Evolutionary conservation across 2,888 invertebrate genomes (phyloP).

Genomic region (Polymixis lichenea): DNA sequence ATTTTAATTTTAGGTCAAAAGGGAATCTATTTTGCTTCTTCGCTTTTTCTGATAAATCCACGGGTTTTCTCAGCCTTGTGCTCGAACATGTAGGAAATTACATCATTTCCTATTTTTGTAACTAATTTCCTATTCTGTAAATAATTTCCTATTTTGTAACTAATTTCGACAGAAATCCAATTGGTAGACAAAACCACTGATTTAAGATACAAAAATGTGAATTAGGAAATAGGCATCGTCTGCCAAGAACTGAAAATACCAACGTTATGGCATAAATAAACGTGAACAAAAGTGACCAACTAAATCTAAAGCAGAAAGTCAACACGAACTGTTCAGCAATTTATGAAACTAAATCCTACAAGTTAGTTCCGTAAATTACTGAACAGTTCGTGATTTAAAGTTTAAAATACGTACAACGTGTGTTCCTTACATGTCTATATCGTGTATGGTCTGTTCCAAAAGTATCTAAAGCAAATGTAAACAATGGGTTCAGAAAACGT

Average conservation of each 20-base stretch:
- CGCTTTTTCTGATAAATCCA: slow-evolving; percentile 5
- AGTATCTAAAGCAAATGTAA: not conserved
- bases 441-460: not conserved
- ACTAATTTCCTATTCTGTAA: slow-evolving; percentile 3
- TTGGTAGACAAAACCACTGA: not conserved
- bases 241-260: not conserved
- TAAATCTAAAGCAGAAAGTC: slow-evolving; percentile 25
- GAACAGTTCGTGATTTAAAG: slow-evolving; percentile 1
- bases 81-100: slow-evolving; percentile 22
- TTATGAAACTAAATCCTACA: slow-evolving; percentile 22
- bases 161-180: not conserved
- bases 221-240: not conserved
- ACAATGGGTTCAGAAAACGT: not conserved
- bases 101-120: slow-evolving; percentile 20
- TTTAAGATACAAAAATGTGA: not conserved
- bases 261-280: slow-evolving; percentile 17
- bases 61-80: not conserved
- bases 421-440: not conserved
- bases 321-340: slow-evolving; percentile 18
- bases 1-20: not conserved
- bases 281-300: slow-evolving; percentile 21
- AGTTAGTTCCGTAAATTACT: too few species aligned
- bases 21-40: not conserved
- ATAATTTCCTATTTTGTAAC: slow-evolving; percentile 8
- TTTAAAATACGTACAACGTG: not conserved